Evolutionary conservation across 2,888 invertebrate species (phyloP), one percentile per base, ranked within the genome.

Genomic region (Drosophila mercatorum): DNA sequence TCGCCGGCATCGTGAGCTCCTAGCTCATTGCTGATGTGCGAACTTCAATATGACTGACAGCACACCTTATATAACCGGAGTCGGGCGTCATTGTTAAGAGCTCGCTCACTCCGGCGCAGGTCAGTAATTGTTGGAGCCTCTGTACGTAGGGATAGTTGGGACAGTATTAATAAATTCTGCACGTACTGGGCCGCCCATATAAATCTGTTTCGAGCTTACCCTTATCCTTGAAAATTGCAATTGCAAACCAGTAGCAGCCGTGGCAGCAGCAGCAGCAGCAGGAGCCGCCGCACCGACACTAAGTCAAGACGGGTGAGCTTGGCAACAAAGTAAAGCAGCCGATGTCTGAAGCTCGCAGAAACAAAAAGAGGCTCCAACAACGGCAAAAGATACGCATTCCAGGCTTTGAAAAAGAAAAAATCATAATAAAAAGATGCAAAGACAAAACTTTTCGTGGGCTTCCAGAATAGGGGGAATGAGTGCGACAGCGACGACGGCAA

Each of bases 181-280:
- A 88, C 88, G 82, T 89, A 88, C 75, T 81, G 75, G 78, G 79
- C 76, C 88, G 77, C 72, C 72, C 71, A 78, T 83, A 83, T 81
- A 87, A 88, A 88, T 84, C 82, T 81, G 82, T 80, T 85, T 85
- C 83, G 83, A 83, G 83, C 83, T 83, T 83, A 90, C 59, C 61
- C 75, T 65, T 78, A 78, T 90, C 89, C 91, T 91, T 91, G 91
- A 90, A 89, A 91, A 91, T 82, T 89, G 88, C 90, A 90, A 80
- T 83, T 82, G 88, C 80, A 89, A 75, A 72, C 69, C 74, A 78
- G 67, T 51, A 49, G 56, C 62, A 55, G 28, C 5, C 22, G 68
- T 56, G 66, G 22, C 14, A 64, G 28, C 5, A 44, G 68, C 58
- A 68, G 22, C 14, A 64, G 57, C 75, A 72, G 72, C 66, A 17